Base-by-base conservation (phyloP, 2,888 invertebrate genomes). In the Dorcus parallelipipedus region DNA sequence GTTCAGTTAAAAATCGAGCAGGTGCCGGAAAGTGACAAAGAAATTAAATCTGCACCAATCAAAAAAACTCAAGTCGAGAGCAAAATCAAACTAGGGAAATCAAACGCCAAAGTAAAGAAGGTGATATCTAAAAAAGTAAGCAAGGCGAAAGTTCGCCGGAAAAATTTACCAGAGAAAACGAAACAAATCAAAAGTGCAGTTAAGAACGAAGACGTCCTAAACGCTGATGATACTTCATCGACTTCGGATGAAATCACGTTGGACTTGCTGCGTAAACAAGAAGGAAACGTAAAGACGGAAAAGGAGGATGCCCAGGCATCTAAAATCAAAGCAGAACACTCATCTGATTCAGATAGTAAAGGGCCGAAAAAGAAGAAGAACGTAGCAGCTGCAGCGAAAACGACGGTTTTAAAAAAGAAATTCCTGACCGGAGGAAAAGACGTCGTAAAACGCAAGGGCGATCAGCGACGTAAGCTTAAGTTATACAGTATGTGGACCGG, bases 401-500 rank as follows among this genome's bases (percentile, higher is more conserved):
- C 41, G 33, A 7, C 26, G 26, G 54, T 40, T 20, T 43, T 54
- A 38, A 23, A 61, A 66, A 63, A 66, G 47, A 54, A 52, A 48
- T 58, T 54, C 38, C 38, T 54, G 9, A 17, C 52, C 40, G 51
- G 47, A 9, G 43, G 53, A 38, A 64, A 62, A 40, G 58, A 60
- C 43, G 62, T 61, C 43, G 54, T 42, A 38, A 59, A 61, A n/a
- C 58, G 58, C n/a, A 67, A 65, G 49, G 51, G 57, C 45, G 69
- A 71, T 48, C 67, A 64, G 52, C 59, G 75, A 59, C 69, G 79
- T 56, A 78, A 86, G 60, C 81, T 86, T 66, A 85, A 86, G 71
- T 77, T 88, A 40, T 81, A 86, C 59, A 85, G 86, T 1, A 87
- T 88, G 79, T 89, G 88, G 88, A 83, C 83, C 64, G 90, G 90